Evolutionary conservation across 35 echinoderm and acorn worm genomes (phyloP), one percentile per base, ranked within the genome.

Genomic region (Amphiura filiformis): DNA sequence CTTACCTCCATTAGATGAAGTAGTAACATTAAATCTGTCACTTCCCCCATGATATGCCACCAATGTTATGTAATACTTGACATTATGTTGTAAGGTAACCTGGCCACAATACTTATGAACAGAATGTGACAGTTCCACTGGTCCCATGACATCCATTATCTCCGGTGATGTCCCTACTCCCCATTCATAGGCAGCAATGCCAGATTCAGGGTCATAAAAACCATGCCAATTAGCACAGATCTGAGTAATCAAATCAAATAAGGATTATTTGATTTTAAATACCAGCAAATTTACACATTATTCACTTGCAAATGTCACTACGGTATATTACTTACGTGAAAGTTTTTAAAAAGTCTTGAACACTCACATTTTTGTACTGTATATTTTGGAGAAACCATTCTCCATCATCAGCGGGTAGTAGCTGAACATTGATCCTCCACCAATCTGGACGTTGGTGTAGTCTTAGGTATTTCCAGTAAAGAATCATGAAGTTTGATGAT

Each of bases 1-100:
- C 31, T 79, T 84, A 90, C 88, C 88, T 90, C 88, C 88, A 84
- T 90, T 36, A 40, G 88, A 84, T 40, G 70, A 75, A 78, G 81
- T 75, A 4, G 88, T 76, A 18, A 78, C 75, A 52, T 90, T 90
- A 17, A 89, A 38, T 35, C 49, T 70, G 2, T 90, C 81, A 56
- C 79, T 75, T 47, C 88, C 88, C 20, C 80, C 88, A 84, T 90
- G 81, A 80, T 84, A 90, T 13, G 88, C 88, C 31, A 42, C 57
- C 36, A 90, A 61, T n/a, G 81, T 84, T 1, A 57, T 38, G 40
- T 90, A 90, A 44, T 90, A 90, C 80, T 57, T 84, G 23, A 75
- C 80, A 18, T 75, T 75, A 44, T 90, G 88, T 40, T 82, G 80
- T 0, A 90, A 79, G 35, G 80, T 84, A 64, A 90, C 65, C 32